Percentiles rank a stretch among this genome's conserved stretches.
phyloP scores from a whole-genome alignment of 2,113 vertebrate genomes.

The Petrocephalus zakoni region DNA sequence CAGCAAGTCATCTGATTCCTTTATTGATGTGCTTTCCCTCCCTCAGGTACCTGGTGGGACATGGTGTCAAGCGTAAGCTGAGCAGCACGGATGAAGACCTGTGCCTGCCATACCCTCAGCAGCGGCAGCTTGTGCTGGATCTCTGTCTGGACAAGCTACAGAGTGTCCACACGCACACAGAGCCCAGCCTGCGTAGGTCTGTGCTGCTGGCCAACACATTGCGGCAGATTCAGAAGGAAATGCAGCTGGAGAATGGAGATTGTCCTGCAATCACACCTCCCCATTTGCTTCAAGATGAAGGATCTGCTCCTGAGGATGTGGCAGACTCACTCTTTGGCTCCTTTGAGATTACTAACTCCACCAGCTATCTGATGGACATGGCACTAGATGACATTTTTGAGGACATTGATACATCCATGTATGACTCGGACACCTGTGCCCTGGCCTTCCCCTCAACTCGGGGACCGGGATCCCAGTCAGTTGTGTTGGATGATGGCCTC shows the following conservation, averaged over 20 bases:
- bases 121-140: conserved; percentile 71
- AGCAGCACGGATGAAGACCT: conserved; percentile 63
- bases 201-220: conserved; percentile 74
- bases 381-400: conserved; percentile 74
- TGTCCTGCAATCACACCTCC: conserved; percentile 26
- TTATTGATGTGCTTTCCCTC: not conserved
- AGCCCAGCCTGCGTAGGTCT: conserved; percentile 69
- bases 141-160: conserved; percentile 72
- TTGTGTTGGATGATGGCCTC: conserved; percentile 51
- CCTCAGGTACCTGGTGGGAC: conserved; percentile 67
- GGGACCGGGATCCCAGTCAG: not conserved
- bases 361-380: conserved; percentile 71
- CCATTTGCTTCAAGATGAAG: not conserved
- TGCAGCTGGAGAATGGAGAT: conserved; percentile 60
- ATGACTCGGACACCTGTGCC: conserved; percentile 62
- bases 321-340: conserved; percentile 59
- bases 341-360: conserved; percentile 72
- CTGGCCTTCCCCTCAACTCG: conserved; percentile 44
- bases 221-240: conserved; percentile 70
- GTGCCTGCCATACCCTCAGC: conserved; percentile 62
- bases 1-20: not conserved
- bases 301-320: conserved; percentile 33
- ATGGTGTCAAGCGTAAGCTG: conserved; percentile 69
- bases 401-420: conserved; percentile 77
- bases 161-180: conserved; percentile 61